Evolutionary conservation across 2,797 vertebrate species (phyloP), one percentile per base, ranked within the genome.

Genomic region (Pangasius djambal): DNA sequence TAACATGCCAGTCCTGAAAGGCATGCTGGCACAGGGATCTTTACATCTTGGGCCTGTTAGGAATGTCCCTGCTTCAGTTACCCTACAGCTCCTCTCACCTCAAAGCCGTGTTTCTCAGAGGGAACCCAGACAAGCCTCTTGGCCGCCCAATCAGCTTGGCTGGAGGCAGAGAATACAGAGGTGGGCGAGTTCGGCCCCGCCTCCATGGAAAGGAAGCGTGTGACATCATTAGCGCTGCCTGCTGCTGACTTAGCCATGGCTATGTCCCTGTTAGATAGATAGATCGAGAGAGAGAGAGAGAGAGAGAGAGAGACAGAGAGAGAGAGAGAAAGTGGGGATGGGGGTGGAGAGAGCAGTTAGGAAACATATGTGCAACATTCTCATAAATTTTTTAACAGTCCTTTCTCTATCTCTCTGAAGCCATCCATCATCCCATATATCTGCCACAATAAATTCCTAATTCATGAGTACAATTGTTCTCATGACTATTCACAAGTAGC

Each of bases 121-220:
- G 98, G 97, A 91, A 98, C 97, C 98, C 98, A 98, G 84, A 98
- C 97, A 77, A 98, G 96, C 89, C 97, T 96, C 93, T 97, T 97
- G 0, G 97, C 97, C 0, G 98, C 98, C 98, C 98, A 98, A 92
- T 98, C 98, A 13, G 97, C 97, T 92, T 98, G 97, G 92, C 96
- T 96, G 91, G 96, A 94, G 5, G 96, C 95, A 0, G 96, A 93
- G 93, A 97, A 95, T 78, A 72, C 50, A 88, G 95, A 72, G 40
- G 93, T 94, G 52, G 96, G 95, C 9, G 96, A 96, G 52, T 91
- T 94, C 2, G 95, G 95, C 79, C 89, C 92, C 28, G 91, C 94
- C 88, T 96, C 95, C 2, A 94, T 95, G 12, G 96, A 92, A 87
- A 97, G 95, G 93, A 96, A 97, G 92, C 95, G 96, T 92, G 96